These are phyloP conservation scores for Aix galericulata DNA, from an alignment of 2,113 vertebrate species.

Conservation along the genomic window DNA sequence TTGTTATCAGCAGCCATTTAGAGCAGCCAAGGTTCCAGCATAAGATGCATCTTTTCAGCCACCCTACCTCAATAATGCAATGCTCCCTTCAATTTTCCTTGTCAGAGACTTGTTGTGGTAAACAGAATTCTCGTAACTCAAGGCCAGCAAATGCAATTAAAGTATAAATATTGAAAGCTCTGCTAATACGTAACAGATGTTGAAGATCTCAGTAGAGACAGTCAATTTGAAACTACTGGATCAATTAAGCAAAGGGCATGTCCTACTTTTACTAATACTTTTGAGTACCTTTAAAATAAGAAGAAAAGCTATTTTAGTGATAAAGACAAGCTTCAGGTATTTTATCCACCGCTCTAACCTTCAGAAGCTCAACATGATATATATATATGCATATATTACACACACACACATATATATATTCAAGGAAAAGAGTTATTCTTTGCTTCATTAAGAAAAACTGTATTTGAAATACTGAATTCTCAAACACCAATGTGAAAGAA, in stretches of 20 bases:
- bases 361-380: neutral
- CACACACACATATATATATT: neutral
- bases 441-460: neutral
- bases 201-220: neutral
- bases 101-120: neutral
- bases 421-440: neutral
- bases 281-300: constrained; percentile 1
- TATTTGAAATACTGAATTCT: neutral
- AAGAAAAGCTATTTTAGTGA: neutral
- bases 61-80: neutral
- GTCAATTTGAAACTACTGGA: neutral
- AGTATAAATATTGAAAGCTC: neutral
- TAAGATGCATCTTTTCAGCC: neutral
- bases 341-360: neutral
- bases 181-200: neutral
- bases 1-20: neutral
- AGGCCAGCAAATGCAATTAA: neutral
- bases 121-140: neutral
- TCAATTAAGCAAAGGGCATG: neutral
- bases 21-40: neutral
- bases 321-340: neutral
- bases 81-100: neutral
- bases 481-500: constrained; percentile 3
- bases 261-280: neutral
- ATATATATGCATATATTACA: neutral